These are phyloP conservation scores for Melanotaenia duboulayi DNA, from an alignment of 2,113 vertebrate genomes.

Conservation along the genomic window DNA sequence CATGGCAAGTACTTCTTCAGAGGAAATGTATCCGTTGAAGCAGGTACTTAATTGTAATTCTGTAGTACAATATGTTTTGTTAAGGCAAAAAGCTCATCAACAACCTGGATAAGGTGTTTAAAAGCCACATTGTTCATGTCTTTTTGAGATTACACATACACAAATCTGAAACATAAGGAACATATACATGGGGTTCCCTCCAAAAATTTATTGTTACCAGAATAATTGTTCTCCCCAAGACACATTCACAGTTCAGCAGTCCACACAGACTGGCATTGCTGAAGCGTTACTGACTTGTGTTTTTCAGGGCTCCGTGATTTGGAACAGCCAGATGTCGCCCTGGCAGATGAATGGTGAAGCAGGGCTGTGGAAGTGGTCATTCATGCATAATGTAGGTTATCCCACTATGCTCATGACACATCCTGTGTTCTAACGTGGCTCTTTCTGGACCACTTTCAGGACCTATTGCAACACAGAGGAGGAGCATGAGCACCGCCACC, in stretches of 20 bases:
- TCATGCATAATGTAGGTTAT: slow-evolving; percentile 75
- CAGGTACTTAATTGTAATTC: slow-evolving; percentile 84
- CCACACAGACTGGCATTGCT: slow-evolving; percentile 48
- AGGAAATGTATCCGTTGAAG: slow-evolving; percentile 94
- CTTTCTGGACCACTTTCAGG: slow-evolving; percentile 79
- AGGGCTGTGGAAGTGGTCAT: slow-evolving; percentile 55
- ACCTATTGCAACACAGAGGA: slow-evolving; percentile 97
- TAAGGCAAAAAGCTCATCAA: not conserved
- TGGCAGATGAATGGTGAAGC: slow-evolving; percentile 98
- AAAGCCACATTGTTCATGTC: not conserved
- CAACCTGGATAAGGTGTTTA: not conserved
- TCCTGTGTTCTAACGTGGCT: slow-evolving; percentile 40
- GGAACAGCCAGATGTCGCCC: slow-evolving; percentile 95
- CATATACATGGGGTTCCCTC: not conserved
- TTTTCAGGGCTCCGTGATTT: slow-evolving; percentile 94
- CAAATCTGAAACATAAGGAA: not conserved
- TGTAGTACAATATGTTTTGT: not conserved
- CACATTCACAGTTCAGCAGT: slow-evolving; percentile 12
- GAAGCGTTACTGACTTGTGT: slow-evolving; percentile 77
- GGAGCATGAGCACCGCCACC: slow-evolving; percentile 92
- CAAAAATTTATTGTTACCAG: not conserved
- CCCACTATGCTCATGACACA: slow-evolving; percentile 47
- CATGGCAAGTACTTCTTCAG: slow-evolving; percentile 98
- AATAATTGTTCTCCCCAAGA: slow-evolving; percentile 2
- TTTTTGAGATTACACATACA: not conserved